phyloP scores from a whole-genome alignment of 1,140 invertebrate species.

The Ephestia elutella region DNA sequence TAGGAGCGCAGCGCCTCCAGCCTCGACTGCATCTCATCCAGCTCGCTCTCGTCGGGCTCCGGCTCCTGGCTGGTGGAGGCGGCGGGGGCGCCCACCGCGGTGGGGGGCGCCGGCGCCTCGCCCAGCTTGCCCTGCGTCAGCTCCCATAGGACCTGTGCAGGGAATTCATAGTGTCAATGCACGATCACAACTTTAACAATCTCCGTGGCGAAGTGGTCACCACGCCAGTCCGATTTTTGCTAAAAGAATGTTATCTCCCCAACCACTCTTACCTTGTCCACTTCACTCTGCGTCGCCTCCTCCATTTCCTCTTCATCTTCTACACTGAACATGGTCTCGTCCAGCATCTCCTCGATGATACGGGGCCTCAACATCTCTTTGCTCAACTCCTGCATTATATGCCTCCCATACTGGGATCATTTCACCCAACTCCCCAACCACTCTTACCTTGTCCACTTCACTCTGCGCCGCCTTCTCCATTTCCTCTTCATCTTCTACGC shows the following conservation, averaged over 20 bases:
- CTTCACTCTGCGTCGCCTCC: constrained; percentile 93
- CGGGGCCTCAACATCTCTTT: constrained; percentile 99
- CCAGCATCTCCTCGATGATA: constrained; percentile 99
- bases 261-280: constrained; percentile 93
- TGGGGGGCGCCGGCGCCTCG: constrained; percentile 87
- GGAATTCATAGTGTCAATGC: too few relatives aligned
- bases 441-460: constrained; percentile 93
- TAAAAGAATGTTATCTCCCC: too few relatives aligned
- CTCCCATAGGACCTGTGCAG: constrained; percentile 92
- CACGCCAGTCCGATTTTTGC: too few relatives aligned
- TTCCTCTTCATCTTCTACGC: constrained; percentile 90
- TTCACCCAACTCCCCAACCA: too few relatives aligned
- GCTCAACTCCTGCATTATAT: constrained; percentile 98
- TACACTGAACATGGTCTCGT: constrained; percentile 95
- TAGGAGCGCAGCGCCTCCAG: constrained; percentile 89
- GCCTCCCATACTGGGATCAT: too few relatives aligned
- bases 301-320: constrained; percentile 94
- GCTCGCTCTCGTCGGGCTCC: constrained; percentile 85
- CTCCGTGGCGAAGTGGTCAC: too few relatives aligned
- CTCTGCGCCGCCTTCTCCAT: constrained; percentile 94
- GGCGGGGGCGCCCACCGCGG: constrained; percentile 77
- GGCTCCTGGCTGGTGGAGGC: constrained; percentile 73
- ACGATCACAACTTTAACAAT: too few relatives aligned
- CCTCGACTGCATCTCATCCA: constrained; percentile 90
- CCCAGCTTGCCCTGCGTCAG: constrained; percentile 94